These are phyloP conservation scores for Chrysemys picta DNA, from an alignment of 2,113 vertebrate species.

Conservation along the genomic window DNA sequence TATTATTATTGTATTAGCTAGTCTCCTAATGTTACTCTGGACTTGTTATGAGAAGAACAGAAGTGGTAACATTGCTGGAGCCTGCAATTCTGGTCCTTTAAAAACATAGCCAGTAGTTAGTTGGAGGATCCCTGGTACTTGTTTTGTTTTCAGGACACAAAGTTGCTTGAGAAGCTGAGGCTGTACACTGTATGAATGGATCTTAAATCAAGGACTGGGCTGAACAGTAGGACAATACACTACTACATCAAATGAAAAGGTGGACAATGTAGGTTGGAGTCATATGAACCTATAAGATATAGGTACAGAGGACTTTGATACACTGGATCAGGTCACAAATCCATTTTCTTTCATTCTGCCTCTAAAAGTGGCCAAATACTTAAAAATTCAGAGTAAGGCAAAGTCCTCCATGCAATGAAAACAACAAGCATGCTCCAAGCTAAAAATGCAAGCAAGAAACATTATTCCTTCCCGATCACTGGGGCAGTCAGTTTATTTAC, in stretches of 20 bases:
- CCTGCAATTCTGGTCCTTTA: neutral
- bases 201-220: neutral
- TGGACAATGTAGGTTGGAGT: neutral
- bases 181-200: neutral
- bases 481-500: neutral
- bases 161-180: neutral
- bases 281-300: neutral
- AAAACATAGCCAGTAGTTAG: neutral
- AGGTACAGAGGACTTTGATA: neutral
- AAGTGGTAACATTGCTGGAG: neutral
- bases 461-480: neutral
- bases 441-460: accelerated
- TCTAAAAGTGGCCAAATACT: neutral
- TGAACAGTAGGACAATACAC: neutral
- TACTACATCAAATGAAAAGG: neutral
- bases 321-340: neutral
- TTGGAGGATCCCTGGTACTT: neutral
- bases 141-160: neutral
- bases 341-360: neutral
- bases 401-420: neutral
- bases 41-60: neutral
- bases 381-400: neutral
- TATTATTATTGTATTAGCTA: neutral
- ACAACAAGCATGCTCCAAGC: neutral
- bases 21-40: neutral